Base-by-base conservation (phyloP, 2,888 invertebrate genomes). In the Oscheius sp. region DNA sequence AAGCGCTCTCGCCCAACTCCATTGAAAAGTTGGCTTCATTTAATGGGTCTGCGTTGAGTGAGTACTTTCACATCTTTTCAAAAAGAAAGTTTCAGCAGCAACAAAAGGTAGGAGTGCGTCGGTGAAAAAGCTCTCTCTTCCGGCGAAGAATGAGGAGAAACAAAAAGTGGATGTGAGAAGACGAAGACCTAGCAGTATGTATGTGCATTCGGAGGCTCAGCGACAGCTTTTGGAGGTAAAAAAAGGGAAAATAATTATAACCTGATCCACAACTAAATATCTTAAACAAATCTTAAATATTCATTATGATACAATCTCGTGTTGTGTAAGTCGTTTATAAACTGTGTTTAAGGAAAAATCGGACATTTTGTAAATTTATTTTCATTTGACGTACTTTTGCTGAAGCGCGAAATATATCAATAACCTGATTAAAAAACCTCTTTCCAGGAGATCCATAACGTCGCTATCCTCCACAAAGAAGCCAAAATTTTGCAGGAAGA, bases 121-220 rank as follows among this genome's bases (percentile, higher is more conserved):
- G 67, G 74, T 69, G 12, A 77, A 77, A 64, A 77, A 77, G 50
- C 67, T 71, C 12, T 77, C 77, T 2, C 69, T 77, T 1, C 74
- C 72, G 71, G 17, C 14, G 6, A 22, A 54, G 54, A 12, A 20
- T 2, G 47, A 47, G 24, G 17, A 17, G 22, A 20, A 14, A 5
- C 20, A 20, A n/a, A 30, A 32, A 22, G 22, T 56, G 8, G 74
- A 77, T 36, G 67, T 73, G 38, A 72, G 76, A 36, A 63, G 76
- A n/a, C 72, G 76, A 38, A 70, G 77, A 32, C 77, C 77, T 20
- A 67, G 64, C 44, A 73, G 72, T 50, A 68, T 76, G 50, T 70
- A 74, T 41, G 67, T 70, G 6, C 59, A 67, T 32, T 49, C 57
- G 47, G 68, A 75, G 36, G 36, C 47, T 24, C 47, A 47, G 24